phyloP scores from a whole-genome alignment of 2,113 vertebrate genomes.

The Balaeniceps rex region DNA sequence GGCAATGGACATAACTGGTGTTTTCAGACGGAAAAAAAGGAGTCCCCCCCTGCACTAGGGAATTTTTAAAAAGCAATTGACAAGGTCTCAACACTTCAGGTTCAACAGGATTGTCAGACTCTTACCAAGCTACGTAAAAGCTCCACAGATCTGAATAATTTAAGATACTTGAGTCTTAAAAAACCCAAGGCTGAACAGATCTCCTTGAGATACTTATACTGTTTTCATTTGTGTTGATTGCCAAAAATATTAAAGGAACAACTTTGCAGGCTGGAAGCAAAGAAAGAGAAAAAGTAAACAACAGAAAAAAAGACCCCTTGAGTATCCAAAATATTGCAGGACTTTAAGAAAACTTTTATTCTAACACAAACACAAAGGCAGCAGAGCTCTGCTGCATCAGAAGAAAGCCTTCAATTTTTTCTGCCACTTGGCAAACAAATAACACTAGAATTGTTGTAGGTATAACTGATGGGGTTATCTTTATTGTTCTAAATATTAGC shows the following conservation, averaged over 20 bases:
- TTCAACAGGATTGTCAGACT: neutral
- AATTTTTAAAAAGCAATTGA: neutral
- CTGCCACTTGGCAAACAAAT: neutral
- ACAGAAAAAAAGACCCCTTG: neutral
- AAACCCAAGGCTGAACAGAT: neutral
- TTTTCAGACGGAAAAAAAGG: neutral
- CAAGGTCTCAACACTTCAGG: neutral
- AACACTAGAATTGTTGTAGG: neutral
- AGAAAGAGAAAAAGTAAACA: neutral
- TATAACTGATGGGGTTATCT: neutral
- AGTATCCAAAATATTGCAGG: neutral
- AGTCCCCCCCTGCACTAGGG: fast-evolving
- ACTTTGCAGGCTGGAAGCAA: neutral
- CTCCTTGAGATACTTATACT: neutral
- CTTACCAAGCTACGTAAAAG: neutral
- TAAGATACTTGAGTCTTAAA: neutral
- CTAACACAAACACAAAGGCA: neutral
- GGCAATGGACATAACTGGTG: neutral
- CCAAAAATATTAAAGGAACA: neutral
- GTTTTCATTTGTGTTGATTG: neutral
- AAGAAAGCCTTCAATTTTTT: neutral
- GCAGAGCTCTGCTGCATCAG: neutral
- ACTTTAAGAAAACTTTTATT: neutral
- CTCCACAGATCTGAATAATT: constrained; percentile 12
- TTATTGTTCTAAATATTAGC: neutral